phyloP scores from a whole-genome alignment of 92 coral and sea anemone genomes.

The Actinernus sp. region DNA sequence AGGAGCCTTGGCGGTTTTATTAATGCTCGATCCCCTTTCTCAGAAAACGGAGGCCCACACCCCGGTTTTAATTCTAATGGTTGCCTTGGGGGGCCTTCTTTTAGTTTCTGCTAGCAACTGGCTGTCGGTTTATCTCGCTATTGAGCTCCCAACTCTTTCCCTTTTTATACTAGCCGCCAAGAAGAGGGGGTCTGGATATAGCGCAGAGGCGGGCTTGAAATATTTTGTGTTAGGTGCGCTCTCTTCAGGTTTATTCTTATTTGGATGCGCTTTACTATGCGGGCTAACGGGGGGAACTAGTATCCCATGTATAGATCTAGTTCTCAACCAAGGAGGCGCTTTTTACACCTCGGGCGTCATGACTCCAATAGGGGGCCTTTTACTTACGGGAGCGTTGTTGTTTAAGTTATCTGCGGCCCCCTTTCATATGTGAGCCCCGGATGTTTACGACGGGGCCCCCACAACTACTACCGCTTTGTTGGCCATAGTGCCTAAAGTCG shows the following conservation, averaged over 20 bases:
- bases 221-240: conserved; percentile 90
- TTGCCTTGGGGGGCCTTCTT: conserved; percentile 73
- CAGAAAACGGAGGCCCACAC: conserved; percentile 35
- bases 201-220: conserved; percentile 88
- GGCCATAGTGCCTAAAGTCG: conserved; percentile 82
- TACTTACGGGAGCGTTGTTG: conserved; percentile 69
- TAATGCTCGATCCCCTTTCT: conserved; percentile 67
- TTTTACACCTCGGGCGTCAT: conserved; percentile 52
- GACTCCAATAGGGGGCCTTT: conserved; percentile 68
- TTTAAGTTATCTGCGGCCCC: conserved; percentile 89
- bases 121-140: conserved; percentile 81
- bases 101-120: conserved; percentile 84
- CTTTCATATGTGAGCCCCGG: conserved; percentile 95
- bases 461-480: conserved; percentile 80
- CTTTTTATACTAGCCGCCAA: conserved; percentile 81
- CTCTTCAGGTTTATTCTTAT: conserved; percentile 87
- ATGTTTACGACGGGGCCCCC: conserved; percentile 92
- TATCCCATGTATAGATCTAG: conserved; percentile 72
- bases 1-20: conserved; percentile 74
- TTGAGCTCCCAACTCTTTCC: conserved; percentile 84
- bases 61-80: conserved; percentile 76
- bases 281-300: conserved; percentile 81
- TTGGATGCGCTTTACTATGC: conserved; percentile 89
- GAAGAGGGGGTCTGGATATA: conserved; percentile 79
- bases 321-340: conserved; percentile 56